Conservation (phyloP, 2,113 vertebrate species). For the Carassius carassius region DNA sequence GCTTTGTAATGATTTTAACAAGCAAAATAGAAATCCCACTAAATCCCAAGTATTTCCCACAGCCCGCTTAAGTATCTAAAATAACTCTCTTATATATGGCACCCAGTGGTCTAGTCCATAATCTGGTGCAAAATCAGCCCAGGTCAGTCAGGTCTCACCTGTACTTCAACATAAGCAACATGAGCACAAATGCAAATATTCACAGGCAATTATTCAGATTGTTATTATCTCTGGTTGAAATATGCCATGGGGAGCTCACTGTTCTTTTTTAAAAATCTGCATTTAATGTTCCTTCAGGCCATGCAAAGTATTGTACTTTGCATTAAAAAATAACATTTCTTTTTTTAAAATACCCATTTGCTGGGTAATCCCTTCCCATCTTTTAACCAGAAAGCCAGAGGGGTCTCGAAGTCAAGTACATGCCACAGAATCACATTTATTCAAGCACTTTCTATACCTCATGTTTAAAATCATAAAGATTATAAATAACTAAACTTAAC, state of each 20-base stretch:
- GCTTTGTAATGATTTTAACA: too few relatives aligned
- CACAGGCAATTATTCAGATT: constrained; percentile 6
- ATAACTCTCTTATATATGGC: too few relatives aligned
- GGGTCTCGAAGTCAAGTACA: not conserved
- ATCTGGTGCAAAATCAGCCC: not conserved
- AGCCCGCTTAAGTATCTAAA: too few relatives aligned
- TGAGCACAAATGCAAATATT: constrained; percentile 22
- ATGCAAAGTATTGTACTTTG: constrained; percentile 16
- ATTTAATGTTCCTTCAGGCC: constrained; percentile 24
- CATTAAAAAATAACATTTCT: not conserved
- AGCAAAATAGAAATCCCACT: too few relatives aligned
- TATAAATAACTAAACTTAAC: not conserved
- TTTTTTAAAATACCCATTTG: constrained; percentile 9
- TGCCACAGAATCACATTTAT: not conserved
- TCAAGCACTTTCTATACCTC: not conserved
- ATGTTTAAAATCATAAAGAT: not conserved
- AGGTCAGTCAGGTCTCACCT: not conserved
- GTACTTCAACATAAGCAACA: not conserved
- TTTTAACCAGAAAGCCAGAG: constrained; percentile 16
- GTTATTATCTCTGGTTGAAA: constrained; percentile 3
- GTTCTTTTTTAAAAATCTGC: constrained; percentile 4
- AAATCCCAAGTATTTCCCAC: too few relatives aligned
- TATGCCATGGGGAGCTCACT: not conserved
- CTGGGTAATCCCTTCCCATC: not conserved
- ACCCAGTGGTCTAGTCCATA: not conserved